Percentiles rank a stretch among this genome's conserved stretches.
phyloP scores from a whole-genome alignment of 2,113 vertebrate genomes.

The Equus quagga region DNA sequence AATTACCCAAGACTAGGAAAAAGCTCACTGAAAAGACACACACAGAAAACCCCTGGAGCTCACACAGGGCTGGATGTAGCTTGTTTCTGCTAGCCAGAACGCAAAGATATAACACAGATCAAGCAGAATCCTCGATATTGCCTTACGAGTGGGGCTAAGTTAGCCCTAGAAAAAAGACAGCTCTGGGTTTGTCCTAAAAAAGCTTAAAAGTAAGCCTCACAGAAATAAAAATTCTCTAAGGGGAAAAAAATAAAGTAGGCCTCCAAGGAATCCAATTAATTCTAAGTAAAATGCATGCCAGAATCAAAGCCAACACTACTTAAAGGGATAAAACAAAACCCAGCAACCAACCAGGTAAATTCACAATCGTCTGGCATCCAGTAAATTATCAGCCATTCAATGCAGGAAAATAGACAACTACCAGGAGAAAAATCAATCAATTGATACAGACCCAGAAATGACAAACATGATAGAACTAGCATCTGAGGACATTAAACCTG shows the following conservation, averaged over 20 bases:
- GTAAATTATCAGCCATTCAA: not conserved
- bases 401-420: not conserved
- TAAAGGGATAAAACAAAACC: constrained; percentile 32
- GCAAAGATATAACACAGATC: not conserved
- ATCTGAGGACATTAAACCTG: not conserved
- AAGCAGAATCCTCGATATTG: not conserved
- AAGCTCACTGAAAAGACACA: not conserved
- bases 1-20: not conserved
- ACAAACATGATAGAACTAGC: not conserved
- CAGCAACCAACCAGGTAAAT: constrained; percentile 3
- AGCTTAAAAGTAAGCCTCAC: not conserved
- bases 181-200: not conserved
- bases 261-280: not conserved
- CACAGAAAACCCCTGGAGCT: not conserved
- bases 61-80: not conserved
- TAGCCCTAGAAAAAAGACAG: not conserved
- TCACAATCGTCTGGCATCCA: not conserved
- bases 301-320: not conserved
- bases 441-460: not conserved
- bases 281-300: not conserved
- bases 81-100: not conserved
- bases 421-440: not conserved
- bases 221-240: not conserved
- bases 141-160: not conserved
- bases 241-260: not conserved